These are phyloP conservation scores for Smutsia gigantea DNA, from an alignment of 2,797 vertebrate species.

Conservation along the genomic window DNA sequence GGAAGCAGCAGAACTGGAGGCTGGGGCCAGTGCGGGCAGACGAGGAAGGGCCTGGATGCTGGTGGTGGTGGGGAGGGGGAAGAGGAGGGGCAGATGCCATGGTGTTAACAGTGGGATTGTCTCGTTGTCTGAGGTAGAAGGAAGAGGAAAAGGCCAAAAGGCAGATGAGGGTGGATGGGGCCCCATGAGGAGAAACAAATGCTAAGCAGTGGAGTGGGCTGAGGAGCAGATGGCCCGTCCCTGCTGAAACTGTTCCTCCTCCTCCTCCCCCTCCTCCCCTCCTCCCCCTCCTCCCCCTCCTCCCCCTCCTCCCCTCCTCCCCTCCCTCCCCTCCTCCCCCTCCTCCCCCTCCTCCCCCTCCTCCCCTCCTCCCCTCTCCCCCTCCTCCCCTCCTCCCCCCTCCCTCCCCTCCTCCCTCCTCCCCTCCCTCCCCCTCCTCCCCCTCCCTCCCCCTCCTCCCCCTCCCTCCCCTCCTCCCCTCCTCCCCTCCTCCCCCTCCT, in stretches of 20 bases:
- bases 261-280: too few species aligned
- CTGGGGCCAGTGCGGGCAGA: background rate
- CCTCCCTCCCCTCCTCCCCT: too few species aligned
- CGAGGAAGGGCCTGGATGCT: fast-evolving
- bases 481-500: too few species aligned
- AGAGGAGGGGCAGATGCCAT: too few species aligned
- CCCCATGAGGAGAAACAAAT: fast-evolving
- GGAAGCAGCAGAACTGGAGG: background rate
- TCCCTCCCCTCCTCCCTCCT: too few species aligned
- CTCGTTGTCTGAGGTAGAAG: background rate
- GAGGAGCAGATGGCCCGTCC: background rate
- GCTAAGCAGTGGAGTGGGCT: background rate
- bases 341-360: background rate
- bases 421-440: too few species aligned
- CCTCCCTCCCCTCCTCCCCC: background rate
- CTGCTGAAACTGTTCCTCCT: background rate
- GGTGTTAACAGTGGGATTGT: background rate
- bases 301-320: background rate
- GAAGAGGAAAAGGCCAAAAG: background rate
- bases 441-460: too few species aligned
- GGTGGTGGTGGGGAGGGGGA: background rate
- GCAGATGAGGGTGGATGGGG: background rate
- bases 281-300: too few species aligned
- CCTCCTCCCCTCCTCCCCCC: too few species aligned
- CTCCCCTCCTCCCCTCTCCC: background rate